These are phyloP conservation scores for Nothocercus nigrocapillus DNA, from an alignment of 2,113 vertebrate genomes.

Conservation along the genomic window DNA sequence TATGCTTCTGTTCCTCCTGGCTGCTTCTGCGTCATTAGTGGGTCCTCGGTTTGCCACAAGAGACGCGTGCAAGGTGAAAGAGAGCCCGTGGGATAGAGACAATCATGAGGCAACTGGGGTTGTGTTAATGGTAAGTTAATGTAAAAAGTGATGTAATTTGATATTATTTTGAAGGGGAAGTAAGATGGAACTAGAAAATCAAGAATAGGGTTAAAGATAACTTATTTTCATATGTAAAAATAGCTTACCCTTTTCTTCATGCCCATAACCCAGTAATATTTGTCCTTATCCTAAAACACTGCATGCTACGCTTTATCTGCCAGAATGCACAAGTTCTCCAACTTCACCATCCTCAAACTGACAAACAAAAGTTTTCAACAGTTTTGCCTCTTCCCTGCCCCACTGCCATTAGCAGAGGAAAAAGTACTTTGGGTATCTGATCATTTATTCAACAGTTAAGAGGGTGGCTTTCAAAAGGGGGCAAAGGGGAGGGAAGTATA, in stretches of 20 bases:
- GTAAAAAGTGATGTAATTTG: neutral
- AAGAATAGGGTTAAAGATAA: neutral
- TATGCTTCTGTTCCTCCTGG: neutral
- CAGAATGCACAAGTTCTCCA: neutral
- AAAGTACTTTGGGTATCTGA: neutral
- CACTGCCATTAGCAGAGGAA: neutral
- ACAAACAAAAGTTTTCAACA: neutral
- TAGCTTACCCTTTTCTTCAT: neutral
- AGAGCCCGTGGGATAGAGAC: neutral
- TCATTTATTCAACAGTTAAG: neutral
- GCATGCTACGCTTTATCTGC: neutral
- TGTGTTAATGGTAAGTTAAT: neutral
- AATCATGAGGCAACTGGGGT: neutral
- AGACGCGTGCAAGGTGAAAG: neutral
- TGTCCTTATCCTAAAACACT: neutral
- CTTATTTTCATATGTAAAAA: neutral
- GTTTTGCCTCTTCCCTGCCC: neutral
- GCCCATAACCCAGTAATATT: neutral
- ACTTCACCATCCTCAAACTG: neutral
- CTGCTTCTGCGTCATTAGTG: neutral
- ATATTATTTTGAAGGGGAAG: fast-evolving
- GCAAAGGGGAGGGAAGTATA: neutral
- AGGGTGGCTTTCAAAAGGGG: neutral
- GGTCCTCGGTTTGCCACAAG: neutral
- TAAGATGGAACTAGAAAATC: neutral